These are phyloP conservation scores for Telmatherina bonti DNA, from an alignment of 2,797 vertebrate species.

Conservation along the genomic window DNA sequence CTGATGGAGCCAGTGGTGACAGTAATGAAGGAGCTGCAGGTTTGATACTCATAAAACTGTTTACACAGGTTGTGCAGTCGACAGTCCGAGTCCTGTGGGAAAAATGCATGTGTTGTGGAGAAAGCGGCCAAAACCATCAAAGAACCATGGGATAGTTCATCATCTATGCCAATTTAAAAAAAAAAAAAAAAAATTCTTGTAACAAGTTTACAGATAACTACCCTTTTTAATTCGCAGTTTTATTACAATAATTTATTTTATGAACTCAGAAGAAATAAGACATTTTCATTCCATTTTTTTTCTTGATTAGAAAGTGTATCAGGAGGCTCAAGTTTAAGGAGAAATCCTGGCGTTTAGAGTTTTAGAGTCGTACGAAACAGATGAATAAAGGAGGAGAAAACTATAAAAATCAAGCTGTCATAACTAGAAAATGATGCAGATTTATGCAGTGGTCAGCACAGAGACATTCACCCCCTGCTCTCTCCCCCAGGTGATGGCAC, in stretches of 20 bases:
- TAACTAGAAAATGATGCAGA: not conserved
- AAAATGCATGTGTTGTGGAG: slow-evolving; percentile 25
- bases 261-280: slow-evolving; percentile 1
- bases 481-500: slow-evolving; percentile 88
- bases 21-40: slow-evolving; percentile 35
- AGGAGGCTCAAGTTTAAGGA: no score
- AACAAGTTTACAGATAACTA: not conserved
- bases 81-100: slow-evolving; percentile 5
- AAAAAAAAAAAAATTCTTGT: not conserved
- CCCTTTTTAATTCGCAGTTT: not conserved
- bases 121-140: slow-evolving; percentile 1
- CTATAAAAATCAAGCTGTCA: not conserved
- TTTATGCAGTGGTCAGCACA: not conserved
- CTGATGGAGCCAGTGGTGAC: slow-evolving; percentile 10
- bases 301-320: not conserved
- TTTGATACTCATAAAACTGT: slow-evolving; percentile 39
- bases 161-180: not conserved
- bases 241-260: not conserved
- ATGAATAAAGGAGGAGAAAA: not conserved
- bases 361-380: not conserved
- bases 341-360: not conserved
- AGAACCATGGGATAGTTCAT: slow-evolving; percentile 5
- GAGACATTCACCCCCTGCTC: not conserved
- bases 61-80: slow-evolving; percentile 38
- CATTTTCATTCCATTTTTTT: not conserved